Conservation (phyloP, 2,888 invertebrate genomes). For the Drosophila antonietae region DNA sequence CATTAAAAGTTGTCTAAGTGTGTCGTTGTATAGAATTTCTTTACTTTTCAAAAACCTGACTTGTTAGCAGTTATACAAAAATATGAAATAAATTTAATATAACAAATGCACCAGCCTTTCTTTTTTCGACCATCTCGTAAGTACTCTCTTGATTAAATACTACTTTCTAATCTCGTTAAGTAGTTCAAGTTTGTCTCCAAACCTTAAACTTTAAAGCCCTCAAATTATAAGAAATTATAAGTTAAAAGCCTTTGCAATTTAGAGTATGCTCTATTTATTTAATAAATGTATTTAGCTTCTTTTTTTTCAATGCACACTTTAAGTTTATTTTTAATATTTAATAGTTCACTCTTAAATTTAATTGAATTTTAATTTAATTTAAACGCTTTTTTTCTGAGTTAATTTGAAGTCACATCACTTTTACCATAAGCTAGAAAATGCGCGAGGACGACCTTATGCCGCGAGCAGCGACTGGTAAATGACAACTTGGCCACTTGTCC, state of each 20-base stretch:
- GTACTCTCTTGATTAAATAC: background rate
- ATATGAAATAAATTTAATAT: background rate
- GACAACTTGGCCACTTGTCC: conserved; percentile 44
- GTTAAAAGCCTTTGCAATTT: background rate
- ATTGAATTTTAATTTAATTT: background rate
- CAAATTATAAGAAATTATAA: background rate
- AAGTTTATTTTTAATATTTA: background rate
- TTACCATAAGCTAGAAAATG: conserved; percentile 2
- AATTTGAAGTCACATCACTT: conserved; percentile 1
- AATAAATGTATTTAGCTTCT: too few species aligned
- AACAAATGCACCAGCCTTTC: background rate
- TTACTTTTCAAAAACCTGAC: too few species aligned
- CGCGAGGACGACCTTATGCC: conserved; percentile 53
- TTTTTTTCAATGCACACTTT: background rate
- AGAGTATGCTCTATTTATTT: background rate
- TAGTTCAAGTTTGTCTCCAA: too few species aligned
- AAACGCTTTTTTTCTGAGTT: background rate
- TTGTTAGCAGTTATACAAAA: too few species aligned
- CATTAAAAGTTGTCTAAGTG: too few species aligned
- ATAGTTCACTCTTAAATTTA: background rate
- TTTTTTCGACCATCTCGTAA: background rate
- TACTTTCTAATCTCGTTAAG: too few species aligned
- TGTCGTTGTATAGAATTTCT: too few species aligned
- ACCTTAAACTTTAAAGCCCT: too few species aligned
- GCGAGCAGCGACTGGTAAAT: conserved; percentile 59